Evolutionary conservation across 2,113 vertebrate genomes (phyloP).

Genomic region (Ctenomys sociabilis): DNA sequence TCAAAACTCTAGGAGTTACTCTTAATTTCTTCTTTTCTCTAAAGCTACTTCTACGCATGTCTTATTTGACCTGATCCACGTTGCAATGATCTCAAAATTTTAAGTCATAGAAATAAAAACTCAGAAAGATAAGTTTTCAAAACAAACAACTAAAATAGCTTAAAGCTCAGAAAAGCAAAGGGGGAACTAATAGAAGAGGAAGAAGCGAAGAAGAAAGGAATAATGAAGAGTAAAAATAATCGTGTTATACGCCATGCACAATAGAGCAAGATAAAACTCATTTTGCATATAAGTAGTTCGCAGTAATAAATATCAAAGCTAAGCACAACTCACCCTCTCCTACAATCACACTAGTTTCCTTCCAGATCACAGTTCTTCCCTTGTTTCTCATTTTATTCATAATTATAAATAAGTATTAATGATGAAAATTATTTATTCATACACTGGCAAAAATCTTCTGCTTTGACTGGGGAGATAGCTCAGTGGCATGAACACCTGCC

Average conservation of each 20-base stretch:
- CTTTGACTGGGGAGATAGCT: neutral
- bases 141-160: neutral
- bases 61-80: neutral
- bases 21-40: neutral
- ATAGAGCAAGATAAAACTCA: neutral
- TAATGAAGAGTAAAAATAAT: neutral
- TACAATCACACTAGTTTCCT: neutral
- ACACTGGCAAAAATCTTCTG: neutral
- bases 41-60: neutral
- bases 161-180: neutral
- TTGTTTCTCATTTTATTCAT: neutral
- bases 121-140: slow-evolving; percentile 14
- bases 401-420: neutral
- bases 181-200: neutral
- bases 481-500: no score
- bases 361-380: neutral
- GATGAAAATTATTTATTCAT: neutral
- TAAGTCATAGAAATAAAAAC: neutral
- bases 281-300: neutral
- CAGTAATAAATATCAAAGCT: neutral
- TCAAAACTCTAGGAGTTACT: neutral
- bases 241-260: neutral
- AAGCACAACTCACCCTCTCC: neutral
- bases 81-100: neutral
- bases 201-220: neutral